Evolutionary conservation across 2,797 vertebrate genomes (phyloP).

Genomic region (Silurus aristotelis): DNA sequence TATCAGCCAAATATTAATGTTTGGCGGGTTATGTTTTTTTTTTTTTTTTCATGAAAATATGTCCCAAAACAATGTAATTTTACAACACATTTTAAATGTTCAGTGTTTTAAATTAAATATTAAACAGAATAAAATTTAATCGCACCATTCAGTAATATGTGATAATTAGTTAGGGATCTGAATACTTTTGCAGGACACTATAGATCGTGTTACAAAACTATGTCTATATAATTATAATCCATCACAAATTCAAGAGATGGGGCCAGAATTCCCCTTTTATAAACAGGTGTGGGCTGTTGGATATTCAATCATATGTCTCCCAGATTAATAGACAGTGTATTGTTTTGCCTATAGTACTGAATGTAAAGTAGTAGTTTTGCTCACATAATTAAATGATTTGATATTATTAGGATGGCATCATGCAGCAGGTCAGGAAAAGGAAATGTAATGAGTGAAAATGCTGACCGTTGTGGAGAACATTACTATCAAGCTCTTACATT

Average conservation of each 20-base stretch:
- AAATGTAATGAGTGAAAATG: neutral
- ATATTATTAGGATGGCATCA: neutral
- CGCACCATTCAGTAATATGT: too few species aligned
- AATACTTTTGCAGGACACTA: too few species aligned
- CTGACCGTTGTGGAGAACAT: neutral
- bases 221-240: neutral
- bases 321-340: neutral
- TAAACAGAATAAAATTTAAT: too few species aligned
- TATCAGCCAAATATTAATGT: too few species aligned
- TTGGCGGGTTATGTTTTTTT: too few species aligned
- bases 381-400: neutral
- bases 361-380: neutral
- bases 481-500: conserved; percentile 73
- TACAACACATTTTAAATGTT: too few species aligned
- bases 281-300: neutral
- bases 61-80: too few species aligned
- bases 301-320: neutral
- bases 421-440: neutral
- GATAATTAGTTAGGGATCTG: too few species aligned
- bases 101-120: too few species aligned
- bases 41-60: too few species aligned
- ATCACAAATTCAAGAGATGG: neutral
- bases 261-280: neutral
- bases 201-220: neutral
- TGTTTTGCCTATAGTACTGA: neutral